A percentile compares a stretch with the other conserved stretches of the same genome.
Evolutionary conservation across 2,888 invertebrate genomes (phyloP).

Genomic region (Ormyrus thymus): DNA sequence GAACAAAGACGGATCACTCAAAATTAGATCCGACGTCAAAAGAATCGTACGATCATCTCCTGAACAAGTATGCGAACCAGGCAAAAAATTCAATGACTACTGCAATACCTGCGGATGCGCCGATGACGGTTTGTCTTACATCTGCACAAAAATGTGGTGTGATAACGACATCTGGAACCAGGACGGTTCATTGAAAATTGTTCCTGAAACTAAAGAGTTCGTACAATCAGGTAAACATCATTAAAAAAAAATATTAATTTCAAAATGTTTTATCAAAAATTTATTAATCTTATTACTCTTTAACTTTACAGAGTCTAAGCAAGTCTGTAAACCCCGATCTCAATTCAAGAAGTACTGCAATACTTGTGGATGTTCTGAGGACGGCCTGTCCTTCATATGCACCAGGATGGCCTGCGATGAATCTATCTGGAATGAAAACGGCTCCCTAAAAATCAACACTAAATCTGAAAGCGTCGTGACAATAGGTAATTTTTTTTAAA

Average conservation of each 20-base stretch:
- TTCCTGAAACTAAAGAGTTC: too few relatives aligned
- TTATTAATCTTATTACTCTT: too few relatives aligned
- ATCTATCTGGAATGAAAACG: constrained; percentile 38
- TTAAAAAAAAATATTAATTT: background rate
- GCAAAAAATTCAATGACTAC: constrained; percentile 73
- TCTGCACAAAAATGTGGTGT: constrained; percentile 74
- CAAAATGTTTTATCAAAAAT: background rate
- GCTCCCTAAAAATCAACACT: constrained; percentile 5
- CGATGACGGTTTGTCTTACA: constrained; percentile 75
- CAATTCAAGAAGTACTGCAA: constrained; percentile 76
- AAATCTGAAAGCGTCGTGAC: background rate
- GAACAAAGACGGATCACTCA: constrained; percentile 39
- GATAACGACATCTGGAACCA: constrained; percentile 9
- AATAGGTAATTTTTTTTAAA: too few relatives aligned
- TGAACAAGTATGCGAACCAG: constrained; percentile 27
- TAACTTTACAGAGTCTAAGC: background rate
- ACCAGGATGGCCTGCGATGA: constrained; percentile 56
- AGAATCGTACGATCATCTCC: background rate
- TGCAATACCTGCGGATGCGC: constrained; percentile 78
- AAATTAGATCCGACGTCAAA: background rate
- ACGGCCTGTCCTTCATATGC: constrained; percentile 64
- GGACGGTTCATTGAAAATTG: constrained; percentile 1
- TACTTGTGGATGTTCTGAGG: constrained; percentile 76
- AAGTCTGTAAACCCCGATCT: constrained; percentile 13
- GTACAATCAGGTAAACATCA: background rate